Percentiles rank a stretch among this genome's conserved stretches.
Conservation (phyloP, 2,113 vertebrate species). For the Agapornis roseicollis region DNA sequence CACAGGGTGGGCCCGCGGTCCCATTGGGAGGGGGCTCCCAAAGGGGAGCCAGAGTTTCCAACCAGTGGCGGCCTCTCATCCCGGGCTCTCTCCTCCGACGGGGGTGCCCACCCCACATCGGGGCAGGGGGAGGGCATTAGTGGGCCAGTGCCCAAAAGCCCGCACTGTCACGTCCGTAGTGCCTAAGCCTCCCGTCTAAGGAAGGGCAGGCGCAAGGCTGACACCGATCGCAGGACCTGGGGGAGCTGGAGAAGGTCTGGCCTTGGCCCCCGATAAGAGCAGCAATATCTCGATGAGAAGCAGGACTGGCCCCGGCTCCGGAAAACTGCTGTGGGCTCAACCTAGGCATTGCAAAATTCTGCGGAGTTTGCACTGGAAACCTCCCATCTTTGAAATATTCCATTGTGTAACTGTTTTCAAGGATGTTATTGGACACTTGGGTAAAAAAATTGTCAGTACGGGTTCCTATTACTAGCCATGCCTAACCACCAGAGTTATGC, state of each 20-base stretch:
- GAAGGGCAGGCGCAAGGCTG: background rate
- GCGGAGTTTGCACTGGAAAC: background rate
- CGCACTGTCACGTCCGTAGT: too few species aligned
- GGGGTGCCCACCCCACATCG: too few species aligned
- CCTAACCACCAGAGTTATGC: background rate
- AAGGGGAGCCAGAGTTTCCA: background rate
- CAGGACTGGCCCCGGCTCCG: background rate
- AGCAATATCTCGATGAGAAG: background rate
- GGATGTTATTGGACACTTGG: rapidly evolving
- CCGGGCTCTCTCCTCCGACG: background rate
- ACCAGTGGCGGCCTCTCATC: too few species aligned
- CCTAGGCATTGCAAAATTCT: background rate
- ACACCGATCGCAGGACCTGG: too few species aligned
- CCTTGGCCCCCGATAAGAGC: background rate
- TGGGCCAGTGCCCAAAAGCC: too few species aligned
- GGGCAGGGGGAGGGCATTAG: background rate
- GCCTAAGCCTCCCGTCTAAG: background rate
- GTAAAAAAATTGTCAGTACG: background rate
- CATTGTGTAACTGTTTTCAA: rapidly evolving
- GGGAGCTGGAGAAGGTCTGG: too few species aligned
- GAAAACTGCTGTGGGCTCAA: background rate
- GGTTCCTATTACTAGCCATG: background rate
- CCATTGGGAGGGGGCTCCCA: too few species aligned
- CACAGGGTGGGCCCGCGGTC: background rate
- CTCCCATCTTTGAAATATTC: background rate